Evolutionary conservation across 2,888 invertebrate genomes (phyloP).

Genomic region (Belgica antarctica): DNA sequence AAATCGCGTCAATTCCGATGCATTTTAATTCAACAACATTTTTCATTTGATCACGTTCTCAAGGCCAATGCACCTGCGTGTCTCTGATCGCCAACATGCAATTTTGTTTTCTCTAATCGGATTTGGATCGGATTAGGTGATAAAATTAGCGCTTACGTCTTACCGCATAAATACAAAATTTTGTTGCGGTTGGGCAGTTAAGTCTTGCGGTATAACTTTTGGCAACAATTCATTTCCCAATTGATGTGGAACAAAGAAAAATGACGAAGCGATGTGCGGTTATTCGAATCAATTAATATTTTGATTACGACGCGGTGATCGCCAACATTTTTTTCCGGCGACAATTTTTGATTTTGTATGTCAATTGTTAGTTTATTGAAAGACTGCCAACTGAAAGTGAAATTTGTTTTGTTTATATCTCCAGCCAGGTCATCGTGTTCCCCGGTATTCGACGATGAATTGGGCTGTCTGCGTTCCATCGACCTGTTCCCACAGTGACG

Average conservation of each 20-base stretch:
- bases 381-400: neutral
- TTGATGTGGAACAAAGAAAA: constrained; percentile 10
- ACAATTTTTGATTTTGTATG: neutral
- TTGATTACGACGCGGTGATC: neutral
- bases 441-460: constrained; percentile 64
- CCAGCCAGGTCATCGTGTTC: constrained; percentile 69
- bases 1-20: too few relatives aligned
- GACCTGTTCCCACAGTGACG: constrained; percentile 60
- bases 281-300: constrained; percentile 17
- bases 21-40: too few relatives aligned
- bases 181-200: too few relatives aligned
- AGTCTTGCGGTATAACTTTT: too few relatives aligned
- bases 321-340: neutral
- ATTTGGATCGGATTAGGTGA: too few relatives aligned
- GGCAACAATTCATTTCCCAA: too few relatives aligned
- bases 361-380: constrained; percentile 1
- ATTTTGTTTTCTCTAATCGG: too few relatives aligned
- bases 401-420: neutral
- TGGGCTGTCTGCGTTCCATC: constrained; percentile 70
- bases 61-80: too few relatives aligned
- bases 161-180: too few relatives aligned
- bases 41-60: too few relatives aligned
- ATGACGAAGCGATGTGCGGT: neutral
- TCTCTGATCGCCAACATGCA: too few relatives aligned
- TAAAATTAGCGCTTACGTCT: too few relatives aligned